These are phyloP conservation scores for Eciton burchellii DNA, from an alignment of 1,140 invertebrate genomes.

Conservation along the genomic window DNA sequence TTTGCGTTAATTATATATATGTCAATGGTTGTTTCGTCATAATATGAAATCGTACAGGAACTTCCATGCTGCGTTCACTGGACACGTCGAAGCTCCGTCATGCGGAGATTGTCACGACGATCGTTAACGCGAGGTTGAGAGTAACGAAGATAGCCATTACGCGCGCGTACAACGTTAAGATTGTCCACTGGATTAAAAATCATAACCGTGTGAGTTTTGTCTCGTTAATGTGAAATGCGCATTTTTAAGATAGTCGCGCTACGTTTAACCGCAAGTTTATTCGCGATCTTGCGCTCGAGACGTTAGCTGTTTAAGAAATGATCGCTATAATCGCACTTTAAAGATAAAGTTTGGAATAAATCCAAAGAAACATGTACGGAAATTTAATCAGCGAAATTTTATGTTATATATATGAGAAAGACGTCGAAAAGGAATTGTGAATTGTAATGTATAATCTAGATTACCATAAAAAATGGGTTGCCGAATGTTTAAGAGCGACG, in stretches of 20 bases:
- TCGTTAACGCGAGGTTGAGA: conserved; percentile 22
- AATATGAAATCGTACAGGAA: neutral
- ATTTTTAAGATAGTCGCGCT: neutral
- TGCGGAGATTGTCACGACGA: conserved; percentile 9
- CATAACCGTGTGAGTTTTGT: neutral
- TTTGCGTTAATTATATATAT: neutral
- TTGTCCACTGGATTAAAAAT: conserved; percentile 50
- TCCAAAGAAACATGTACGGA: no score
- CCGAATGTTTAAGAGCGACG: neutral
- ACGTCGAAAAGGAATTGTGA: neutral
- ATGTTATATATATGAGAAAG: neutral
- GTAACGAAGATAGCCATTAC: conserved; percentile 1
- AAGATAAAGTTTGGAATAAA: no score
- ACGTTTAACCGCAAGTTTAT: neutral
- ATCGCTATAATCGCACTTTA: no score
- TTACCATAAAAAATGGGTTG: neutral
- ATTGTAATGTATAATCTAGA: neutral
- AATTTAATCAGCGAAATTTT: neutral
- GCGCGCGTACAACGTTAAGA: neutral
- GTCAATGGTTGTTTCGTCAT: neutral
- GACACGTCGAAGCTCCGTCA: neutral
- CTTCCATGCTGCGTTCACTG: neutral
- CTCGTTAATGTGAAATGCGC: conserved; percentile 34
- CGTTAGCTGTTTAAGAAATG: no score
- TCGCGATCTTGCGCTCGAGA: neutral